Evolutionary conservation across 2,797 vertebrate genomes (phyloP).

Genomic region (Choloepus didactylus): DNA sequence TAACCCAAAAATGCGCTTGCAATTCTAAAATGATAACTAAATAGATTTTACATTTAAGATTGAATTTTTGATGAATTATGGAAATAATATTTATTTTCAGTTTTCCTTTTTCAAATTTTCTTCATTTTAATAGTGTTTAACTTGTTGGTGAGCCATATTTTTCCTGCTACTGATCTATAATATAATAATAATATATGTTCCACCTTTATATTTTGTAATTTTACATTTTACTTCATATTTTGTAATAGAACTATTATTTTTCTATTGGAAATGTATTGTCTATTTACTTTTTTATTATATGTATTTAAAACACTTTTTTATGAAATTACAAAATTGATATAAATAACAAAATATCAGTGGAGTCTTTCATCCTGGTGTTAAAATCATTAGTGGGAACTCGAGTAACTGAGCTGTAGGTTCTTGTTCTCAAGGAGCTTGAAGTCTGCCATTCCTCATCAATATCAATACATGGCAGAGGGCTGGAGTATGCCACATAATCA

Average conservation of each 20-base stretch:
- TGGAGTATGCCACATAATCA: neutral
- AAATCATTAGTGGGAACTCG: neutral
- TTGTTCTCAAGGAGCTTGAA: neutral
- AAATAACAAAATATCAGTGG: neutral
- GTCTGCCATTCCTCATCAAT: neutral
- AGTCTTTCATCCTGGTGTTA: neutral
- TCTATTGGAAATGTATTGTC: neutral
- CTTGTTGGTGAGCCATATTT: neutral
- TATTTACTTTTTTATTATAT: neutral
- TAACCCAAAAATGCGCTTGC: neutral
- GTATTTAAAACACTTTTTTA: neutral
- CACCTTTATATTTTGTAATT: slow-evolving; percentile 17
- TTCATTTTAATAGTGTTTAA: neutral
- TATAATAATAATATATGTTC: neutral
- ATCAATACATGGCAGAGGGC: neutral
- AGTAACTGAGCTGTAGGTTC: neutral
- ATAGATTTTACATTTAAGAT: neutral
- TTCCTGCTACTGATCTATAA: neutral
- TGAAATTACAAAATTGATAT: neutral
- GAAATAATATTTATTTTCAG: neutral
- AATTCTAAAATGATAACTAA: neutral
- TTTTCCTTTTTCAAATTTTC: neutral
- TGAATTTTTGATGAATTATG: neutral
- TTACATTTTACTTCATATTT: slow-evolving; percentile 9
- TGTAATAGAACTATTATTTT: neutral